These are phyloP conservation scores for Ivindomyrus marchei DNA, from an alignment of 2,113 vertebrate genomes.

Conservation along the genomic window DNA sequence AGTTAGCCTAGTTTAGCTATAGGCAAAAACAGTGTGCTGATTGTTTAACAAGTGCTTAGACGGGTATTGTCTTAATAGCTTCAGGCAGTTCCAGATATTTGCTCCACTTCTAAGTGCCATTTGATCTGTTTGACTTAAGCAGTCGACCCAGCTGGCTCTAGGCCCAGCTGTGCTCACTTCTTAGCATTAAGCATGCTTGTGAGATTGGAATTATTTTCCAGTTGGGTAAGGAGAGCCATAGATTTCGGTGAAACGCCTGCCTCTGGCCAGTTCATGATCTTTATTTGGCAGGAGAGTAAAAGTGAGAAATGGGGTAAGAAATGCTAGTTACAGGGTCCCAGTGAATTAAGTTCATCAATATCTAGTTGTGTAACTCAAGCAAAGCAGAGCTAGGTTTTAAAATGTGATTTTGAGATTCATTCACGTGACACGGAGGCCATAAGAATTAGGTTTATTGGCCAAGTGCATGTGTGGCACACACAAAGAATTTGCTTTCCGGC, in stretches of 20 bases:
- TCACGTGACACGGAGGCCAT: not conserved
- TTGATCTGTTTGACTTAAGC: not conserved
- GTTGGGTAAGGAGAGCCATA: not conserved
- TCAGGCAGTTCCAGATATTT: not conserved
- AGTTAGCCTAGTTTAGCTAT: not conserved
- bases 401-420: not conserved
- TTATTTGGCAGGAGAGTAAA: not conserved
- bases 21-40: not conserved
- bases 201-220: slow-evolving; percentile 5
- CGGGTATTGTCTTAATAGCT: not conserved
- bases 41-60: not conserved
- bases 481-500: too few species aligned
- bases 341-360: not conserved
- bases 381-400: not conserved
- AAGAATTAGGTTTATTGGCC: too few species aligned
- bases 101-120: not conserved
- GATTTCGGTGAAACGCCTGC: not conserved
- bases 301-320: slow-evolving; percentile 11
- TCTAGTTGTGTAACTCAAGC: not conserved
- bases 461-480: too few species aligned
- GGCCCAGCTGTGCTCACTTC: not conserved
- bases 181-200: not conserved
- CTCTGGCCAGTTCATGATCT: not conserved
- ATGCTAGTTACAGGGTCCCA: not conserved
- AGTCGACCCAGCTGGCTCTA: not conserved